Base-by-base conservation (phyloP, 2,888 invertebrate species). In the Eupelmus urozonus region DNA sequence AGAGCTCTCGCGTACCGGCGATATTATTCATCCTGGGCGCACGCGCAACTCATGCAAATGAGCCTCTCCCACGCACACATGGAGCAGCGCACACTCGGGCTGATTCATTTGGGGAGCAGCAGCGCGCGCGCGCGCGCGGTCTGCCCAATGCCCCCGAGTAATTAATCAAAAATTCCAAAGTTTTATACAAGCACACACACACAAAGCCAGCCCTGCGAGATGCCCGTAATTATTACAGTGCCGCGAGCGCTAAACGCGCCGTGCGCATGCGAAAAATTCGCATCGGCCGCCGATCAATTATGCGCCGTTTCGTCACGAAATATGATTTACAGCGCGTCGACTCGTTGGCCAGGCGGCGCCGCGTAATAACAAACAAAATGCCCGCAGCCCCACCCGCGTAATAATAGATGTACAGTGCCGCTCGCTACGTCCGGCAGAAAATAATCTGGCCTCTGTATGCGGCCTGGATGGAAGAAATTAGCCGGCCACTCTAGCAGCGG, bases 221-320 rank as follows among this genome's bases (percentile, higher is more conserved):
- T 42, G 40, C 27, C 20, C 13, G 57, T 69, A 69, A 69, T 69
- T 57, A 69, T 69, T 69, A 69, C 55, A 69, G 55, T 55, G 57
- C 40, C 25, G 7, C 25, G 16, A 13, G 9, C 40, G 49, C 18
- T 18, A n/a, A 65, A 18, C n/a, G 49, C 34, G 20, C 34, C 53
- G 20, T 20, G 20, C 2, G 25, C 13, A 11, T 16, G 45, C 59
- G 20, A 70, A 59, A 57, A 23, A 16, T 25, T 27, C 25, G 25
- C n/a, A n/a, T 29, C 70, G 53, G n/a, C 9, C 71, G n/a, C 9
- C 71, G 71, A 72, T 72, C 62, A 72, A 72, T 72, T 72, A 72
- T 62, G 51, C 71, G 1, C 4, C 23, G 51, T 53, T 53, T 72
- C 71, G 62, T 60, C 62, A 62, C 62, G 51, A 45, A 20, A 45